phyloP scores from a whole-genome alignment of 2,113 vertebrate species.

The Carassius gibelio region DNA sequence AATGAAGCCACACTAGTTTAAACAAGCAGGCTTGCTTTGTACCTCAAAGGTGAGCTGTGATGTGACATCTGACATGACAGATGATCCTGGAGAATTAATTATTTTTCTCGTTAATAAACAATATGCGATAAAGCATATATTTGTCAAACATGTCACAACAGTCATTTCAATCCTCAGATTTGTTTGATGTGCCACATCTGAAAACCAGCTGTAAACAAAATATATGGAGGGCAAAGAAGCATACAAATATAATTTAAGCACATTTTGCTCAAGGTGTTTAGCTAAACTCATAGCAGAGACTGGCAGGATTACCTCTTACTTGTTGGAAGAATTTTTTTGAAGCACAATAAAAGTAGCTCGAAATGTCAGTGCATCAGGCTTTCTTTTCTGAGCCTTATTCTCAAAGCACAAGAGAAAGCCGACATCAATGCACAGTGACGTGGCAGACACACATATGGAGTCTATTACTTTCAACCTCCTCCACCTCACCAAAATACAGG shows the following conservation, averaged over 20 bases:
- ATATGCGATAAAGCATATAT: constrained; percentile 9
- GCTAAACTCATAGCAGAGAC: constrained; percentile 35
- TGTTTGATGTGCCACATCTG: constrained; percentile 36
- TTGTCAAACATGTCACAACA: constrained; percentile 20
- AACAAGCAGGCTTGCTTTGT: not conserved
- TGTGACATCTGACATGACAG: constrained; percentile 19
- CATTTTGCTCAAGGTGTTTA: constrained; percentile 40
- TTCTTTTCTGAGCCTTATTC: constrained; percentile 7
- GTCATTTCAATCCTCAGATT: constrained; percentile 17
- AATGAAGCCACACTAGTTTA: not conserved
- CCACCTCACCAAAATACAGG: constrained; percentile 13
- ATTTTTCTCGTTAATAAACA: constrained; percentile 36
- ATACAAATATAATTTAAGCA: constrained; percentile 23
- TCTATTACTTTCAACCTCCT: constrained; percentile 46
- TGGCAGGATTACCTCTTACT: constrained; percentile 52
- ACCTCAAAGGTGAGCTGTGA: not conserved
- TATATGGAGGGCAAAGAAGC: not conserved
- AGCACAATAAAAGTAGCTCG: constrained; percentile 47
- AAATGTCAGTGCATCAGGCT: constrained; percentile 39
- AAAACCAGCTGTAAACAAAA: not conserved
- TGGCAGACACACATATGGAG: constrained; percentile 55
- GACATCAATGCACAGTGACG: constrained; percentile 40
- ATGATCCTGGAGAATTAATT: constrained; percentile 42
- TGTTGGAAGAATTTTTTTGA: constrained; percentile 32
- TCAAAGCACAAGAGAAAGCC: constrained; percentile 21